Evolutionary conservation across 2,888 invertebrate genomes (phyloP), one percentile per base, ranked within the genome.

Genomic region (Ypsolopha scabrella): DNA sequence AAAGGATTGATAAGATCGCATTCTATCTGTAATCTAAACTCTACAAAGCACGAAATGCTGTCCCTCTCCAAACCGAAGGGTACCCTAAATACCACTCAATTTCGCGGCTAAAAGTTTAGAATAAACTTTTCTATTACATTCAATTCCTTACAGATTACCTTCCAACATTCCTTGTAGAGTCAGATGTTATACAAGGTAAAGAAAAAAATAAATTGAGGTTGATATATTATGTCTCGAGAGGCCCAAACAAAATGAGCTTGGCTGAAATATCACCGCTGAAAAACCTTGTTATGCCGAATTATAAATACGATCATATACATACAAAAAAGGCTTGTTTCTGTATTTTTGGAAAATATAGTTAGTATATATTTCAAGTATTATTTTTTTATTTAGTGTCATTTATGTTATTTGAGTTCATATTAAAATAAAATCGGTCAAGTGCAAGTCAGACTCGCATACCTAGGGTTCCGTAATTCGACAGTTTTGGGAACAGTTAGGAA

Each of bases 171-270:
- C 11, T 13, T 11, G 14, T n/a, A 10, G 13, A 36, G 39, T 49
- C 36, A 37, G 46, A 62, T 60, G 69, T 70, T 73, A 75, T 70
- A 71, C 71, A 70, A 71, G 65, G 68, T 69, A 67, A 63, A 59
- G 63, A 63, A 65, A 69, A 72, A 71, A 76, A 78, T 76, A 78
- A 75, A 77, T 78, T 75, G 63, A 63, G 70, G 66, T 69, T 76
- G 73, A 75, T 75, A 72, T 75, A 75, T 75, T 67, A 69, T 72
- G 72, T 72, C 74, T 51, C 63, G 56, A 68, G 72, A 67, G 64
- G 59, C 64, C 63, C 67, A 67, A 64, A 60, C 64, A 65, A 69
- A 72, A 73, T 72, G 70, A 72, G 69, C 58, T 63, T 55, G 60
- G 59, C 60, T 71, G 70, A 75, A 72, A 70, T 71, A 75, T 70